Percentiles rank a stretch among this genome's conserved stretches.
Evolutionary conservation across 2,888 invertebrate species (phyloP).

Genomic region (Caenorhabditis virilis): DNA sequence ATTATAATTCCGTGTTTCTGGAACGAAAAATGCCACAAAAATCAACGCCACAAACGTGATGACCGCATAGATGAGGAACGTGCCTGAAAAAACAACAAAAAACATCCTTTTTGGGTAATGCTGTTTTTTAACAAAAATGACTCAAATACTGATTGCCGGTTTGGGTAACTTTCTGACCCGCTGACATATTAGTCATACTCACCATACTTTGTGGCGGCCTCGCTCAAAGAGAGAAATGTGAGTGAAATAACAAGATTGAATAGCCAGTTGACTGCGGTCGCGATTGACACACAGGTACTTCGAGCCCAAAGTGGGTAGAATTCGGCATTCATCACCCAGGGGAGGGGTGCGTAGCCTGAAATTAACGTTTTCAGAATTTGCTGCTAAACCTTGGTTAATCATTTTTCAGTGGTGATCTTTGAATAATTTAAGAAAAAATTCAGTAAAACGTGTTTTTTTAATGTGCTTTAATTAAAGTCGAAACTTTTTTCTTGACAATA

Average conservation of each 20-base stretch:
- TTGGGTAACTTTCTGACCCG: constrained; percentile 3
- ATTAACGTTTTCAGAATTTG: no score
- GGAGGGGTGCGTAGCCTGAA: constrained; percentile 73
- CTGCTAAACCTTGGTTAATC: neutral
- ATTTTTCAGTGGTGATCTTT: neutral
- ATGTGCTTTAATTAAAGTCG: no score
- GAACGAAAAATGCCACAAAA: constrained; percentile 71
- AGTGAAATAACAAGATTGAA: constrained; percentile 72
- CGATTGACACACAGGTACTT: constrained; percentile 62
- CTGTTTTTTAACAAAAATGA: neutral
- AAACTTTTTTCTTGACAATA: no score
- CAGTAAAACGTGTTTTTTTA: neutral
- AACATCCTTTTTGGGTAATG: no score
- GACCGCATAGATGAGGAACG: constrained; percentile 73
- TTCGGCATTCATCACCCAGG: constrained; percentile 74
- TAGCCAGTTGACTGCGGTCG: constrained; percentile 70
- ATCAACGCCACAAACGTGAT: constrained; percentile 71
- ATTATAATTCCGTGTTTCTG: constrained; percentile 72
- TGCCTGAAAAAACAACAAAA: constrained; percentile 69
- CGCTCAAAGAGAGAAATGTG: constrained; percentile 70
- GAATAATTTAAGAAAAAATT: neutral
- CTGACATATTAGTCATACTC: constrained; percentile 1
- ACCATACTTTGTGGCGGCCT: constrained; percentile 57
- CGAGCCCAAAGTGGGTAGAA: constrained; percentile 73
- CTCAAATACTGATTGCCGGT: neutral